phyloP scores from a whole-genome alignment of 2,113 vertebrate genomes.

The Pao palembangensis region DNA sequence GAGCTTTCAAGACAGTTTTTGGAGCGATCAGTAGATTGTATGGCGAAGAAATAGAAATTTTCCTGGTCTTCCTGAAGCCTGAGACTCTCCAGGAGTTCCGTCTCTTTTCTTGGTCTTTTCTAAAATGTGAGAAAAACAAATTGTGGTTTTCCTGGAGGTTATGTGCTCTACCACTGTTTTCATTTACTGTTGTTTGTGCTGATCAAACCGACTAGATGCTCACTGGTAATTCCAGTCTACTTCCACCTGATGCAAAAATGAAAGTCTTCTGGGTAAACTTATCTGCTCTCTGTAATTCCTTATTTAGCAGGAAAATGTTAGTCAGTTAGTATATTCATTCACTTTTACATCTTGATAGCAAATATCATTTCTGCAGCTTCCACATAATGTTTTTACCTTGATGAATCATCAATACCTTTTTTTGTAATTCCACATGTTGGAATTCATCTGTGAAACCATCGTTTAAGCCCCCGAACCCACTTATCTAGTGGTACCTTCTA shows the following conservation, averaged over 20 bases:
- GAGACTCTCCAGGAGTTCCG: neutral
- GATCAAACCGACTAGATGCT: neutral
- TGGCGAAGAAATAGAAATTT: neutral
- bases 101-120: neutral
- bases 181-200: neutral
- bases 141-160: neutral
- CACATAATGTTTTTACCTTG: too few relatives aligned
- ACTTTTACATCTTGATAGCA: too few relatives aligned
- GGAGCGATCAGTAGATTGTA: neutral
- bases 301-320: too few relatives aligned
- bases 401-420: neutral
- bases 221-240: neutral
- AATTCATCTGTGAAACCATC: slow-evolving; percentile 34
- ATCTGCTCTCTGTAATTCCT: too few relatives aligned
- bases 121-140: neutral
- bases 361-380: too few relatives aligned
- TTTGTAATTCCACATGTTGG: slow-evolving; percentile 26
- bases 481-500: slow-evolving; percentile 39
- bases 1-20: neutral
- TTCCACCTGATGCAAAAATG: too few relatives aligned
- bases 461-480: slow-evolving; percentile 16
- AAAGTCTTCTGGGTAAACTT: too few relatives aligned
- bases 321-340: too few relatives aligned
- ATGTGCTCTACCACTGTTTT: neutral
- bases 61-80: too few relatives aligned